Base-by-base conservation (phyloP, 2,888 invertebrate species). In the Meloe dianella region DNA sequence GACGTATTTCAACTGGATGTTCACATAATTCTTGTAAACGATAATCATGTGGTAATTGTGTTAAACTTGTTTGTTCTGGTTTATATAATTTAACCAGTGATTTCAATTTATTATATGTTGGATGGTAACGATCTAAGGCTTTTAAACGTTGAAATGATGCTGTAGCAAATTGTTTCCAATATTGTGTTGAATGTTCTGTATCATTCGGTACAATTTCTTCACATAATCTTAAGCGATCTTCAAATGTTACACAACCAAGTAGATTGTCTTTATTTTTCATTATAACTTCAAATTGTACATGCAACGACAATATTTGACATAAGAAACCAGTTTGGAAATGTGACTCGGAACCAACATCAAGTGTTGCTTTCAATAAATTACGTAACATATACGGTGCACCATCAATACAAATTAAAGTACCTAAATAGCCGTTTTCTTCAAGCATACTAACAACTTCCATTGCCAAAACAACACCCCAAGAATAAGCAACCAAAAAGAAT, bases 401-500 rank as follows among this genome's bases (percentile, higher is more conserved):
- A 80, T 97, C 97, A 60, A 98, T 86, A n/a, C 95, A 87, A 75
- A 92, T 85, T 1, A 93, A 75, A 47, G 87, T 85, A 3, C 92
- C 93, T 14, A 79, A 84, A 62, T 85, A 85, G 72, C 91, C 92
- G 76, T 87, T 85, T 9, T 83, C 84, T 82, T 95, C 94, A 38
- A 97, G 84, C 76, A 88, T 86, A 10, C 89, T 84, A 3, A 91
- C 92, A 67, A 97, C 84, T 80, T 96, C 93, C 65, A 96, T 83
- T 0, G 92, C 91, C 20, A 96, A 85, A 27, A 92, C 82, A 0
- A 91, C 86, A 57, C 98, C 98, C 78, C 90, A 97, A 12, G 97
- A 98, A 85, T 98, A 97, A 1, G 93, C 96, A 14, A 92, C 87
- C 1, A 98, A 80, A 66, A 89, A 88, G 84, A 92, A 96, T 0